Percentiles rank a stretch among this genome's conserved stretches.
Conservation (phyloP, 2,888 invertebrate genomes). For the Leptinotarsa haldemani region DNA sequence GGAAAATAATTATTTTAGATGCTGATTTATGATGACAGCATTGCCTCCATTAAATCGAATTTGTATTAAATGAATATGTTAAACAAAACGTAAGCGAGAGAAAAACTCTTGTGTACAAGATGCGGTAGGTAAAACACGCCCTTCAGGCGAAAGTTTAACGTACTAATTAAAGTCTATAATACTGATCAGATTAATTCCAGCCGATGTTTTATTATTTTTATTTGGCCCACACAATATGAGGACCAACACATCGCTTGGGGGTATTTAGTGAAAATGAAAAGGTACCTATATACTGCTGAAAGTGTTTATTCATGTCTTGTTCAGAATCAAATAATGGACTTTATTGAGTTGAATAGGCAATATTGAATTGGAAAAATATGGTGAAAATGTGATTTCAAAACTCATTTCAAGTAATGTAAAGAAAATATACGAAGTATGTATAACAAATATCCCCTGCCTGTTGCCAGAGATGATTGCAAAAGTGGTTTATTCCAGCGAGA, state of each 20-base stretch:
- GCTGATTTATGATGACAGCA: slow-evolving; percentile 20
- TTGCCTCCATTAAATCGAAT: slow-evolving; percentile 23
- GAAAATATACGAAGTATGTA: too few relatives aligned
- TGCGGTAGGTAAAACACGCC: slow-evolving; percentile 33
- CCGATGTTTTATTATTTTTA: slow-evolving; percentile 23
- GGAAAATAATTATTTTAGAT: slow-evolving; percentile 14
- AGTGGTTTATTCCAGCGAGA: too few relatives aligned
- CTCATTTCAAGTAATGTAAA: too few relatives aligned
- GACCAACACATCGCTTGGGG: slow-evolving; percentile 3
- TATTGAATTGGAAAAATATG: too few relatives aligned
- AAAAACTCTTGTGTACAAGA: slow-evolving; percentile 18
- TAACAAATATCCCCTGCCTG: too few relatives aligned
- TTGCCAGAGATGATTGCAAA: too few relatives aligned
- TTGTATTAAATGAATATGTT: slow-evolving; percentile 23
- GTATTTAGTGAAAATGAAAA: slow-evolving; percentile 5
- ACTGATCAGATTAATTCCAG: slow-evolving; percentile 11
- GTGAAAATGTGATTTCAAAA: too few relatives aligned
- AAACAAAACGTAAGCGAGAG: slow-evolving; percentile 13
- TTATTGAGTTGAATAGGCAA: too few relatives aligned
- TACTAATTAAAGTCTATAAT: slow-evolving; percentile 29
- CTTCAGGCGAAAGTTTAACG: slow-evolving; percentile 33
- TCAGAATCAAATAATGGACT: too few relatives aligned
- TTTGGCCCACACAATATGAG: slow-evolving; percentile 20
- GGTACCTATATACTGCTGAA: not conserved
- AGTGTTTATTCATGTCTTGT: not conserved